Base-by-base conservation (phyloP, 2,113 vertebrate genomes). In the Fregetta grallaria region DNA sequence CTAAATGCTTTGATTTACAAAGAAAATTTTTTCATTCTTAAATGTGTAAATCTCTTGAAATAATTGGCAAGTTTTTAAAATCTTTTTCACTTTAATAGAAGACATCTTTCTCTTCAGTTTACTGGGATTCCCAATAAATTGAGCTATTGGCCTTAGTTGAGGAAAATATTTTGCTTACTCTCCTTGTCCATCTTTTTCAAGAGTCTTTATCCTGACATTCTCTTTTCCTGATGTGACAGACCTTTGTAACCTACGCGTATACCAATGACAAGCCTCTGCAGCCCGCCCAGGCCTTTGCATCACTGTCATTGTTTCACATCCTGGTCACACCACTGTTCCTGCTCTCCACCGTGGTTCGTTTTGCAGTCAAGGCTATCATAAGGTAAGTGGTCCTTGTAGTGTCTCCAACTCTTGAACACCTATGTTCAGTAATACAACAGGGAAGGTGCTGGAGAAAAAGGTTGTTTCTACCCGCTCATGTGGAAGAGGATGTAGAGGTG, bases 321-420 rank as follows among this genome's bases (percentile, higher is more conserved):
- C 97, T 99, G 93, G 99, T 99, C 88, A 99, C 99, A 0, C 99
- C 99, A 0, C 98, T 99, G 68, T 99, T 99, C 97, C 98, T 99
- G 79, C 99, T 99, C 25, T 99, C 99, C 93, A 99, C 99, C 0
- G 99, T 99, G n/a, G 99, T 99, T 95, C 97, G 99, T 56, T 99
- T 99, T 70, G 99, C 99, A 8, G 99, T 99, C 81, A 99, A 99
- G 94, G 99, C 99, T 80, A 97, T 99, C 15, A 82, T 99, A 95
- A 99, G 99, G 99, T 99, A 96, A 30, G 93, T 38, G 17, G 3
- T 26, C 2, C 19, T 74, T 67, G 36, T 61, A 9, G 30, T 62
- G 83, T 58, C 34, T 81, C 49, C 42, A 45, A 1, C 7, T 23
- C 66, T 61, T 23, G 17, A 58, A 50, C 36, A 36, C 5, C 34